Evolutionary conservation across 1,140 invertebrate genomes (phyloP), one percentile per base, ranked within the genome.

Genomic region (Diabrotica virgifera): DNA sequence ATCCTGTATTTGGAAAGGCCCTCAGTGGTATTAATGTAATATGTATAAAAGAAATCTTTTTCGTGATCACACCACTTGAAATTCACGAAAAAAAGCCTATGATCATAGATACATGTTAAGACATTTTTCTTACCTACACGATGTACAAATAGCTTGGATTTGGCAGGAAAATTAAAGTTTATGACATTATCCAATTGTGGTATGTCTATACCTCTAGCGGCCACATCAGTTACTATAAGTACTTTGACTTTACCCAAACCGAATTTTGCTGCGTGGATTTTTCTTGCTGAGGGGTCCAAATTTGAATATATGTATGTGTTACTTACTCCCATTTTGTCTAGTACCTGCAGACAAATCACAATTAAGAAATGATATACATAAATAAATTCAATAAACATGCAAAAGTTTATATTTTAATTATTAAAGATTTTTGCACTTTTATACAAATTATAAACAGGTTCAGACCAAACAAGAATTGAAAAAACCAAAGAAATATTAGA

Each of bases 61-160:
- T 4, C 1, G 24, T 24, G 24, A 24, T 4, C 24, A 24, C 24
- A 24, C 1, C n/a, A n/a, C n/a, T n/a, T n/a, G n/a, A n/a, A n/a
- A 24, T 55, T 55, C 53, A 55, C 14, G 0, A 4, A 55, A 10
- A 55, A 11, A 52, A 12, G n/a, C 10, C 10, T 52, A 52, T 11
- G 5, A 52, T 52, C 14, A 52, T 52, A 2, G 10, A 7, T 52
- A 24, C 1, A 4, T 24, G 24, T 24, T 24, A 6, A 37, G 8
- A 36, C 37, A 0, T 36, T 36, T 57, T 63, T 86, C 90, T 84
- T 80, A 95, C 95, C 97, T 63, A 98, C 97, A 87, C 97, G 87
- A 81, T 99, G 97, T 35, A 99, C 91, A 84, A 98, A 99, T 8
- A 99, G 82, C 82, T 99, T 99, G 0, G 94, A 86, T 80, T 97